Percentiles rank a stretch among this genome's conserved stretches.
phyloP scores from a whole-genome alignment of 2,888 invertebrate species.

The Tyria jacobaeae region DNA sequence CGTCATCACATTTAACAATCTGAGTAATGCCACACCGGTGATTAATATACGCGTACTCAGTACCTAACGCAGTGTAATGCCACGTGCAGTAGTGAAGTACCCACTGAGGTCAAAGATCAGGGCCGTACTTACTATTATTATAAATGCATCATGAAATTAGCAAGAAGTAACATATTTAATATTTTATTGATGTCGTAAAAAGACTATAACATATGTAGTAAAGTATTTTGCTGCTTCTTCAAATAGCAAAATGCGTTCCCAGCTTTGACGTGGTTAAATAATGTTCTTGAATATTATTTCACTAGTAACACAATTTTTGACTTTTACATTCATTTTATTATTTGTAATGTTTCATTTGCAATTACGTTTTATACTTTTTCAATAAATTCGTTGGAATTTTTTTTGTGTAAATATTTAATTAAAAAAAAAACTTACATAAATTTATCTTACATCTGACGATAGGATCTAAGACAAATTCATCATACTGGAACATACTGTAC shows the following conservation, averaged over 20 bases:
- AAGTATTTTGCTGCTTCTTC: neutral
- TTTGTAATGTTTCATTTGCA: too few relatives aligned
- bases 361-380: neutral
- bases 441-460: too few relatives aligned
- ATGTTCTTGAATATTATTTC: neutral
- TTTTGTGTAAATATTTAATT: too few relatives aligned
- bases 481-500: too few relatives aligned
- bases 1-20: constrained; percentile 19
- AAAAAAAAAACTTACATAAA: too few relatives aligned
- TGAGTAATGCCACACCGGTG: constrained; percentile 30
- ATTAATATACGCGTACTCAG: constrained; percentile 35
- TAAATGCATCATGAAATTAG: constrained; percentile 23
- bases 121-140: constrained; percentile 18
- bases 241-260: neutral
- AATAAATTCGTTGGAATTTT: too few relatives aligned
- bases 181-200: constrained; percentile 17
- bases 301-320: too few relatives aligned
- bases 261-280: neutral
- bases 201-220: constrained; percentile 3
- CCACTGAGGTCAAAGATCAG: constrained; percentile 45
- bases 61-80: constrained; percentile 26
- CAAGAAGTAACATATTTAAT: constrained; percentile 2
- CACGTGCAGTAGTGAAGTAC: constrained; percentile 42
- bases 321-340: too few relatives aligned
- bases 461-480: too few relatives aligned